Conservation (phyloP, 2,113 vertebrate genomes). For the Nesoenas mayeri region DNA sequence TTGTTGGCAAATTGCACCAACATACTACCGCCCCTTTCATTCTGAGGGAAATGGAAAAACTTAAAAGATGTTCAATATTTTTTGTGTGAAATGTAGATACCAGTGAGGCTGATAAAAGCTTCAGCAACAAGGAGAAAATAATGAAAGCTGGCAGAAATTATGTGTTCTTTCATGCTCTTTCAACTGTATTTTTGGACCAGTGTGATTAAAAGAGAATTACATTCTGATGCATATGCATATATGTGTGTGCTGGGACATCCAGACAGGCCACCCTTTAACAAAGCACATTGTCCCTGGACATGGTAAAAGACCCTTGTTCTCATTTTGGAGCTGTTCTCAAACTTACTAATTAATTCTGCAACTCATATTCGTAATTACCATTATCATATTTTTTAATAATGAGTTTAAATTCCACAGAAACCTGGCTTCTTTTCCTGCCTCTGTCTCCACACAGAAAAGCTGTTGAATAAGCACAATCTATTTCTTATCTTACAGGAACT, state of each 20-base stretch:
- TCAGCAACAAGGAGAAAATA: constrained; percentile 33
- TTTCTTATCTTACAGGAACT: constrained; percentile 57
- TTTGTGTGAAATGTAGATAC: constrained; percentile 60
- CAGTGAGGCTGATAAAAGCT: constrained; percentile 43
- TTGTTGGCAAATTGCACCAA: constrained; percentile 55
- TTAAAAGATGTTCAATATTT: constrained; percentile 60
- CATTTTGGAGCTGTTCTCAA: constrained; percentile 21
- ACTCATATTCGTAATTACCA: constrained; percentile 33
- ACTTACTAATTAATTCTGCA: constrained; percentile 44
- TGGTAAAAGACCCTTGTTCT: not conserved
- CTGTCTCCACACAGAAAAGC: constrained; percentile 21
- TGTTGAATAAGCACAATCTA: constrained; percentile 42
- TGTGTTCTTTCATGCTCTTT: constrained; percentile 23
- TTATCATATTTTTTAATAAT: constrained; percentile 29
- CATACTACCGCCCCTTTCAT: constrained; percentile 14
- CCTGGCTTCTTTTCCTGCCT: constrained; percentile 40
- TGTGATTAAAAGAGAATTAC: constrained; percentile 10
- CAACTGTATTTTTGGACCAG: constrained; percentile 38
- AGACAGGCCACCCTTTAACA: not conserved
- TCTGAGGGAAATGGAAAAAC: constrained; percentile 63
- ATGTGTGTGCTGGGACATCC: not conserved
- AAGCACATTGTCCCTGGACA: not conserved
- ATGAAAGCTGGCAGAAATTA: constrained; percentile 33
- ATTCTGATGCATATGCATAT: not conserved
- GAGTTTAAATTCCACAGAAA: constrained; percentile 63